These are phyloP conservation scores for Gouania willdenowi DNA, from an alignment of 2,797 vertebrate genomes.

Conservation along the genomic window DNA sequence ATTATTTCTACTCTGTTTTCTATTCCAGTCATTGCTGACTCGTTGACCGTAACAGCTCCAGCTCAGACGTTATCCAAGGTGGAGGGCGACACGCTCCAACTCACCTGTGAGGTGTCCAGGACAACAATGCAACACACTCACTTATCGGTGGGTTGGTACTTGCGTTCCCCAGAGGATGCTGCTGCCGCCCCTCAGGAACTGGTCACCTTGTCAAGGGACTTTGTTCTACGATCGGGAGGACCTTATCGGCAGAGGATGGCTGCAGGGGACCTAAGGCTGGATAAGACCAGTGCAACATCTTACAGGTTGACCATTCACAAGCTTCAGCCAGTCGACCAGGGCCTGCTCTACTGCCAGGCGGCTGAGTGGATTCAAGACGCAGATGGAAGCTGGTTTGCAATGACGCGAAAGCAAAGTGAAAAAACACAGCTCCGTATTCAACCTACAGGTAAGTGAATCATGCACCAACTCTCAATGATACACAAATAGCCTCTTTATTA, in stretches of 20 bases:
- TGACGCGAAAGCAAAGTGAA: conserved; percentile 92
- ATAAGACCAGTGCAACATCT: conserved; percentile 85
- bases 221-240: conserved; percentile 82
- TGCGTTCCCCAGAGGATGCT: conserved; percentile 76
- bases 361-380: conserved; percentile 95
- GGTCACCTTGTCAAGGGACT: conserved; percentile 88
- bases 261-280: conserved; percentile 86
- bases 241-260: conserved; percentile 86
- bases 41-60: conserved; percentile 78
- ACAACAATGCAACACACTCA: conserved; percentile 90
- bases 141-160: conserved; percentile 89
- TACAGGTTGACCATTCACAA: conserved; percentile 91
- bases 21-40: conserved; percentile 88
- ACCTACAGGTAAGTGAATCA: conserved; percentile 81
- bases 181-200: conserved; percentile 76
- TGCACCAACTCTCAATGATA: not conserved
- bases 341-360: conserved; percentile 92
- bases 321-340: conserved; percentile 90
- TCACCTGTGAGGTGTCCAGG: conserved; percentile 87
- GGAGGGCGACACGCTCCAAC: conserved; percentile 87
- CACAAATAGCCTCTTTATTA: no score
- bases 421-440: conserved; percentile 86
- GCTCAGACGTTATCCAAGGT: conserved; percentile 89
- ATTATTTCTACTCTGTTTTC: not conserved
- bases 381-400: conserved; percentile 87